Conservation (phyloP, 2,888 invertebrate species). For the Acronicta leporina region DNA sequence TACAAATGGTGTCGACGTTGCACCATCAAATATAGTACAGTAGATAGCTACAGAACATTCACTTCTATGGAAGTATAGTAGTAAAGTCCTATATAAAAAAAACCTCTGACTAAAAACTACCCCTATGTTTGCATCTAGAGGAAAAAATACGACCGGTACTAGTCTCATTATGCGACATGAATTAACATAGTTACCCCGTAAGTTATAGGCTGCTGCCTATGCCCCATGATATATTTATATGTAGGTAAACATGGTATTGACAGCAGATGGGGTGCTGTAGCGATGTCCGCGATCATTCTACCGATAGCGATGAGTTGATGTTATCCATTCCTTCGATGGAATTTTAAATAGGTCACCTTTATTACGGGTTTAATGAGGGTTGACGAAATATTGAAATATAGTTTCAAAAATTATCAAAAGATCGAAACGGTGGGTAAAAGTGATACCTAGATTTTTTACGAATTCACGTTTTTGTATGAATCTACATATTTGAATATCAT, state of each 20-base stretch:
- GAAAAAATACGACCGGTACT: conserved; percentile 37
- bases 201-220: conserved; percentile 30
- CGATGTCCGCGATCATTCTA: conserved; percentile 35
- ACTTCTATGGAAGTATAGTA: background rate
- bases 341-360: conserved; percentile 35
- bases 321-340: conserved; percentile 16
- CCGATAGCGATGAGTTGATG: conserved; percentile 42
- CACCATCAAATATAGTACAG: too few species aligned
- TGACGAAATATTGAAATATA: conserved; percentile 22
- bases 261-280: conserved; percentile 41
- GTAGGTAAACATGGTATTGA: conserved; percentile 31
- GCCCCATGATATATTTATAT: conserved; percentile 19
- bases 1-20: conserved; percentile 1
- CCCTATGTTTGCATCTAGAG: background rate
- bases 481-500: too few species aligned
- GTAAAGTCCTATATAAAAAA: too few species aligned
- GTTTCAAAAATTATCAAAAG: conserved; percentile 6
- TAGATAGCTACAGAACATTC: conserved; percentile 6
- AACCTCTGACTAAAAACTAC: too few species aligned
- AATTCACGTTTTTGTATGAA: too few species aligned
- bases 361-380: conserved; percentile 23
- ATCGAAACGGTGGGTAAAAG: too few species aligned
- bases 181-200: conserved; percentile 64
- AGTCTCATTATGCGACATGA: conserved; percentile 67
- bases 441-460: too few species aligned